phyloP scores from a whole-genome alignment of 2,888 invertebrate species.

The Hypolimnas misippus region DNA sequence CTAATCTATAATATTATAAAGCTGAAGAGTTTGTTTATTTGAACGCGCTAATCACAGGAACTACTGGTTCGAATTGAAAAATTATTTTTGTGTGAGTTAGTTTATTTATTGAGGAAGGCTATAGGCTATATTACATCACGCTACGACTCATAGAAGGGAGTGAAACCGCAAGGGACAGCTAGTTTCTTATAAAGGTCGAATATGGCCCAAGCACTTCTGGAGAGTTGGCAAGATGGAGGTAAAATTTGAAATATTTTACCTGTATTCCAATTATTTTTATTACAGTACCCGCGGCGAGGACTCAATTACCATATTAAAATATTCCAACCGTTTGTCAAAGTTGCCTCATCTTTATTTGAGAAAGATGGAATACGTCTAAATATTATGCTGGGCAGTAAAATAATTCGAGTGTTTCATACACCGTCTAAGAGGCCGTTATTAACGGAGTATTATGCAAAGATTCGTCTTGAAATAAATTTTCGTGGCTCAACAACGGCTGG shows the following conservation, averaged over 20 bases:
- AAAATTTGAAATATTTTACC: background rate
- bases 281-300: background rate
- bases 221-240: background rate
- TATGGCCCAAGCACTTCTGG: background rate
- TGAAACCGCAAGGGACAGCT: too few species aligned
- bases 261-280: constrained; percentile 11
- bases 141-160: too few species aligned
- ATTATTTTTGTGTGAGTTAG: too few species aligned
- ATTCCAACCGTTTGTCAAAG: constrained; percentile 12
- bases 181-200: background rate
- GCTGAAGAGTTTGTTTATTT: too few species aligned
- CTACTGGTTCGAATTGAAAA: too few species aligned
- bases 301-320: constrained; percentile 12
- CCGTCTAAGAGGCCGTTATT: constrained; percentile 46
- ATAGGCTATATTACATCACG: too few species aligned
- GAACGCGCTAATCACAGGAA: too few species aligned
- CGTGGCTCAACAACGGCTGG: constrained; percentile 55
- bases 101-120: too few species aligned
- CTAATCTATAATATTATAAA: too few species aligned
- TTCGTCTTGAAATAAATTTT: constrained; percentile 67
- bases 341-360: constrained; percentile 3
- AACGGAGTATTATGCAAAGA: constrained; percentile 64
- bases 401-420: constrained; percentile 43
- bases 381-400: constrained; percentile 36
- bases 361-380: constrained; percentile 15